phyloP scores from a whole-genome alignment of 37 sponge, comb jelly and placozoan species.

The Spongilla lacustris region DNA sequence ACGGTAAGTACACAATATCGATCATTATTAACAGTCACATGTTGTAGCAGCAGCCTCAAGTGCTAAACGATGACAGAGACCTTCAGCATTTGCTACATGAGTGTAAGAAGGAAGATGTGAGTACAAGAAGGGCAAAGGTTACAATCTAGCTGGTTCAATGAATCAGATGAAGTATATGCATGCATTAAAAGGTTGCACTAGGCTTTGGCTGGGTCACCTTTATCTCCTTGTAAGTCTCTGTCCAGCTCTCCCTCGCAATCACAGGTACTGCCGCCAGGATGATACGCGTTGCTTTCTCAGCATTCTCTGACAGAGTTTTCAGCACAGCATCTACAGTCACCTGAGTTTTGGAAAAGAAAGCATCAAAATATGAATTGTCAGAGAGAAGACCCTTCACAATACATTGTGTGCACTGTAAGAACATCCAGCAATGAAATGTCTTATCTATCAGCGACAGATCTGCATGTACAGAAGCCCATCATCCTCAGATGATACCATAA shows the following conservation, averaged over 20 bases:
- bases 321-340: slow-evolving; percentile 84
- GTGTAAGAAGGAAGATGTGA: not conserved
- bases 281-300: slow-evolving; percentile 52
- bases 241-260: slow-evolving; percentile 72
- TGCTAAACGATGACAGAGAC: slow-evolving; percentile 20
- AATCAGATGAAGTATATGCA: too few species aligned
- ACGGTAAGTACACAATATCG: too few species aligned
- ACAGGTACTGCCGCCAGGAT: slow-evolving; percentile 59
- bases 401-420: too few species aligned
- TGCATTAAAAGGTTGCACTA: too few species aligned
- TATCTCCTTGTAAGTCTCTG: slow-evolving; percentile 28
- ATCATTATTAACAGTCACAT: too few species aligned
- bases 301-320: slow-evolving; percentile 69
- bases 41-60: too few species aligned
- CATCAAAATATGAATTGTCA: not conserved
- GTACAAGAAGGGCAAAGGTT: too few species aligned
- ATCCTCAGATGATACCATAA: too few species aligned
- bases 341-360: slow-evolving; percentile 17
- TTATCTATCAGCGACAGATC: too few species aligned
- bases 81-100: slow-evolving; percentile 50
- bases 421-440: too few species aligned
- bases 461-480: too few species aligned
- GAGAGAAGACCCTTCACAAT: too few species aligned
- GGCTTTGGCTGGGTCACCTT: slow-evolving; percentile 21
- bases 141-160: not conserved